Evolutionary conservation across 2,797 vertebrate genomes (phyloP).

Genomic region (Melanotaenia parkinsoni): DNA sequence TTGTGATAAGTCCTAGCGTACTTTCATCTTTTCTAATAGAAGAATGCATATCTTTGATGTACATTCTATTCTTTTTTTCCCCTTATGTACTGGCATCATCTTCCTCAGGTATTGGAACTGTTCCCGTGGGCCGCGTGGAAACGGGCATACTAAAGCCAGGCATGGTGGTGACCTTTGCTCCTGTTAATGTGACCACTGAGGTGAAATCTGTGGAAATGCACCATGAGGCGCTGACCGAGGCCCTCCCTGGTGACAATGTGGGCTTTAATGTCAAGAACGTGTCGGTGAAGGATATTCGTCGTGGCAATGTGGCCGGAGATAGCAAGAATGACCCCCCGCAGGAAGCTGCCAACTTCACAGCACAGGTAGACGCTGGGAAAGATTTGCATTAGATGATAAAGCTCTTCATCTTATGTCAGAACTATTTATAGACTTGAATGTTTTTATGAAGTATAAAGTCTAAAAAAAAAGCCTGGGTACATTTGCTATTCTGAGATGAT

Average conservation of each 20-base stretch:
- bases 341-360: constrained; percentile 84
- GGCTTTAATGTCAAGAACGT: constrained; percentile 87
- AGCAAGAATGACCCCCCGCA: constrained; percentile 86
- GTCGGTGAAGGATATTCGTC: constrained; percentile 85
- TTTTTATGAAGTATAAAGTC: not conserved
- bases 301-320: constrained; percentile 85
- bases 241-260: constrained; percentile 84
- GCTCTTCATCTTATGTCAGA: not conserved
- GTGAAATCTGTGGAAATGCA: constrained; percentile 90
- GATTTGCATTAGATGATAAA: not conserved
- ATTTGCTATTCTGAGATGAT: not conserved
- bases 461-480: not conserved
- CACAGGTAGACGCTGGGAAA: constrained; percentile 72
- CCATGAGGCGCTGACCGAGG: constrained; percentile 83
- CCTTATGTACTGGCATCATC: not conserved
- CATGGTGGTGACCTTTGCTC: constrained; percentile 86
- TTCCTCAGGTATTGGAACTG: constrained; percentile 82
- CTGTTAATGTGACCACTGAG: constrained; percentile 85
- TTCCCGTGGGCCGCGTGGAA: constrained; percentile 85
- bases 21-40: not conserved
- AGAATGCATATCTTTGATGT: not conserved
- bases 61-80: not conserved
- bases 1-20: too few relatives aligned
- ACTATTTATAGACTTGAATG: not conserved
- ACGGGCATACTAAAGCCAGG: constrained; percentile 83